phyloP scores from a whole-genome alignment of 2,888 invertebrate species.

The Clostera curtula region DNA sequence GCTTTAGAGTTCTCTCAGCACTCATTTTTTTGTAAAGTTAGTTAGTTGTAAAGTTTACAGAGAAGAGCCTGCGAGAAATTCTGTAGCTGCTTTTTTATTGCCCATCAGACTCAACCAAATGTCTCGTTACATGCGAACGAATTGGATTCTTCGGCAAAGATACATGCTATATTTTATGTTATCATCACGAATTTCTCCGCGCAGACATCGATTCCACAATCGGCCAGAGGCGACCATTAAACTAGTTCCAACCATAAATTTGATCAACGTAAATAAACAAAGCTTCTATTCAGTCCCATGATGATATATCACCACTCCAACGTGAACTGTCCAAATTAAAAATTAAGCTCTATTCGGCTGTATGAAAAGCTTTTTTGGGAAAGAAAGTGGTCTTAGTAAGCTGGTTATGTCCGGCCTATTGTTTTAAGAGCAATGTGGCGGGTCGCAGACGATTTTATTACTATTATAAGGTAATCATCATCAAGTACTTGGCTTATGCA shows the following conservation, averaged over 20 bases:
- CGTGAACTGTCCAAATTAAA: background rate
- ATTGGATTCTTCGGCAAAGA: no score
- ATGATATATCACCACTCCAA: conserved; percentile 6
- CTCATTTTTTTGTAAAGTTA: no score
- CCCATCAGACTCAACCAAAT: no score
- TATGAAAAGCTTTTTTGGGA: background rate
- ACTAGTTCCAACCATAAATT: conserved; percentile 1
- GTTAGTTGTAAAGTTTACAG: no score
- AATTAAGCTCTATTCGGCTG: background rate
- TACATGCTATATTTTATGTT: no score
- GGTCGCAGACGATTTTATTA: conserved; percentile 27
- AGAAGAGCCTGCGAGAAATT: no score
- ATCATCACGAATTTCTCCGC: no score
- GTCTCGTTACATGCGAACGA: no score
- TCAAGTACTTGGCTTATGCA: conserved; percentile 18
- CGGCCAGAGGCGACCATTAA: background rate
- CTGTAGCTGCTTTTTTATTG: no score
- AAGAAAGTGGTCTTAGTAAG: conserved; percentile 4
- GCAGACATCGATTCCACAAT: no score
- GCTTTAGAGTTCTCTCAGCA: no score
- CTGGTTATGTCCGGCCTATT: conserved; percentile 21
- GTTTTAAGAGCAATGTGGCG: conserved; percentile 21
- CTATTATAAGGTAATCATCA: conserved; percentile 35
- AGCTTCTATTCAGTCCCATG: conserved; percentile 3
- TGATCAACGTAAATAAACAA: conserved; percentile 1